Evolutionary conservation across 2,888 invertebrate species (phyloP).

Genomic region (Hemaris fuciformis): DNA sequence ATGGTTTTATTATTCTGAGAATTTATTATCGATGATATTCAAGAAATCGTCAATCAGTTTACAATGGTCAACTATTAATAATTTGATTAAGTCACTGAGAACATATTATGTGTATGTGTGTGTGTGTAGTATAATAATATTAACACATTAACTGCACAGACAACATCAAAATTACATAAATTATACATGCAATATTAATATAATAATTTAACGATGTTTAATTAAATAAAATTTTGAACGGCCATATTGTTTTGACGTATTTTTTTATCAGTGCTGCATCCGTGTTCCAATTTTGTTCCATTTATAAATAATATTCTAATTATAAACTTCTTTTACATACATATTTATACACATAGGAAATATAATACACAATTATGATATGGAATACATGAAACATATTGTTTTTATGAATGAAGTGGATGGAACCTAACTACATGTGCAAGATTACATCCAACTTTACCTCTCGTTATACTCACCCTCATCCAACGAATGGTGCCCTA

Average conservation of each 20-base stretch:
- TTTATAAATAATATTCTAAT: not conserved
- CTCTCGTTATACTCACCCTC: slow-evolving; percentile 65
- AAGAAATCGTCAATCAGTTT: not conserved
- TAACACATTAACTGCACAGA: slow-evolving; percentile 15
- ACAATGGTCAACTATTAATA: not conserved
- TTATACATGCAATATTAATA: slow-evolving; percentile 10
- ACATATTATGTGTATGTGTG: not conserved
- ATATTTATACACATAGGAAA: not conserved
- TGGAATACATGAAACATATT: slow-evolving; percentile 12
- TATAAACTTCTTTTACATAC: not conserved
- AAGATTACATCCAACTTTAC: slow-evolving; percentile 45
- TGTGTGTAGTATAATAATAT: not conserved
- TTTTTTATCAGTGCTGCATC: not conserved
- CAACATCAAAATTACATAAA: slow-evolving; percentile 24
- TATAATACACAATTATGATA: not conserved
- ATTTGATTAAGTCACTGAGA: no score
- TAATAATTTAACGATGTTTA: not conserved
- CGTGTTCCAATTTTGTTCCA: not conserved
- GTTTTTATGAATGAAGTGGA: slow-evolving; percentile 32
- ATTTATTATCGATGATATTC: not conserved
- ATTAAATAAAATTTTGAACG: not conserved
- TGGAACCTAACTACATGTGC: slow-evolving; percentile 32
- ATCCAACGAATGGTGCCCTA: slow-evolving; percentile 67
- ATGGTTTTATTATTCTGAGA: not conserved
- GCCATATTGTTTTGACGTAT: not conserved